Conservation (phyloP, 2,888 invertebrate species). For the Loripinus fragilis region DNA sequence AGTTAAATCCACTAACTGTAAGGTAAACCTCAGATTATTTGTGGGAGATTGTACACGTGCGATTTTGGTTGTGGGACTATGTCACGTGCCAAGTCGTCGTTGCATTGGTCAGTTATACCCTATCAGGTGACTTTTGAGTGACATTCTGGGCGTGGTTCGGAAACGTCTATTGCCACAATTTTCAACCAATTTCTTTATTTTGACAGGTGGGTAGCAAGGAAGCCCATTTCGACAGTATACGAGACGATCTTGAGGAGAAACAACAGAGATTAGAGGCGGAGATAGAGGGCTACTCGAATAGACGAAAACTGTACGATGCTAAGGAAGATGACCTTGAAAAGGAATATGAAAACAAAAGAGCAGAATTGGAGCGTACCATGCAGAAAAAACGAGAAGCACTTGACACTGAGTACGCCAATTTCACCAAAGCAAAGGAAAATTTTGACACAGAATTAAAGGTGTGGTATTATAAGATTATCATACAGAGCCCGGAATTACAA, state of each 20-base stretch:
- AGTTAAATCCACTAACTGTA: no score
- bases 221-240: conserved; percentile 66
- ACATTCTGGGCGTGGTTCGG: no score
- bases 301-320: conserved; percentile 68
- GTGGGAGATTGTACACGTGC: no score
- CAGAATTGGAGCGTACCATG: conserved; percentile 60
- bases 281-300: conserved; percentile 62
- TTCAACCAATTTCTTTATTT: no score
- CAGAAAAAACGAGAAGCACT: conserved; percentile 60
- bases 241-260: conserved; percentile 69
- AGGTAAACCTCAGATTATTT: no score
- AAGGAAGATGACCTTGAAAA: conserved; percentile 68
- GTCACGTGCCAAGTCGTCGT: no score
- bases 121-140: no score
- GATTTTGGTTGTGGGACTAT: no score
- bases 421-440: conserved; percentile 69
- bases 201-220: conserved; percentile 60
- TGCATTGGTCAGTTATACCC: no score
- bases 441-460: conserved; percentile 77
- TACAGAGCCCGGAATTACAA: no score
- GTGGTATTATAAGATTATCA: no score
- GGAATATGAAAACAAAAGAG: conserved; percentile 62
- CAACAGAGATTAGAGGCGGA: conserved; percentile 69
- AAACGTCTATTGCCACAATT: no score
- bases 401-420: conserved; percentile 57